phyloP scores from a whole-genome alignment of 1,140 invertebrate species.

The Drosophila gunungcola region DNA sequence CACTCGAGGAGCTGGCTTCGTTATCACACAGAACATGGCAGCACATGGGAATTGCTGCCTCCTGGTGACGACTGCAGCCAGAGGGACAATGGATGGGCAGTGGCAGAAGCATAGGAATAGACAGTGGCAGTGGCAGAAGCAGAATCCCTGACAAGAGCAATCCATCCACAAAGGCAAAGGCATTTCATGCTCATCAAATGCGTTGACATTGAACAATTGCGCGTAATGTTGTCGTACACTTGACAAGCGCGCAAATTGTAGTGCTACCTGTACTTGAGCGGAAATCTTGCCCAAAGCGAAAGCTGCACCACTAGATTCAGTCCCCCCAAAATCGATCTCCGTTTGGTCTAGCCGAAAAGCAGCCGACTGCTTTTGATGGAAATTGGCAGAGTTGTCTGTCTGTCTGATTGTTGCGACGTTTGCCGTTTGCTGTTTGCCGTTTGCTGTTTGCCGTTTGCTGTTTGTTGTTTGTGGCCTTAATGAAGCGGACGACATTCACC shows the following conservation, averaged over 20 bases:
- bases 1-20: conserved; percentile 54
- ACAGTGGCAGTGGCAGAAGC: not conserved
- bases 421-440: conserved; percentile 22
- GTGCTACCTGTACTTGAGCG: conserved; percentile 67
- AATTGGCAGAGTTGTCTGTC: conserved; percentile 77
- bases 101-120: conserved; percentile 3
- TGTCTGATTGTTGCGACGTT: conserved; percentile 40
- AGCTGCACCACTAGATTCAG: conserved; percentile 22
- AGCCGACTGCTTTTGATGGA: conserved; percentile 69
- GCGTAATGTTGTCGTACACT: conserved; percentile 83
- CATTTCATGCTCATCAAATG: conserved; percentile 83
- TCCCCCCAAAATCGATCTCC: conserved; percentile 52
- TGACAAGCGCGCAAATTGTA: conserved; percentile 83
- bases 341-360: conserved; percentile 70
- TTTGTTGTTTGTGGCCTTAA: conserved; percentile 54
- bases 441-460: conserved; percentile 16
- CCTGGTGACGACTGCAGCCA: conserved; percentile 40
- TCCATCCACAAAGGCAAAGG: conserved; percentile 60
- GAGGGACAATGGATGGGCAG: conserved; percentile 66
- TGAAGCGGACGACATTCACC: conserved; percentile 72
- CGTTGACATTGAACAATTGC: conserved; percentile 83
- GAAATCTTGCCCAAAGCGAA: conserved; percentile 58
- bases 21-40: conserved; percentile 79
- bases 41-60: conserved; percentile 76
- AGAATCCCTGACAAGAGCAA: conserved; percentile 53